These are phyloP conservation scores for Lobophora halterata DNA, from an alignment of 2,888 invertebrate species.

Conservation along the genomic window DNA sequence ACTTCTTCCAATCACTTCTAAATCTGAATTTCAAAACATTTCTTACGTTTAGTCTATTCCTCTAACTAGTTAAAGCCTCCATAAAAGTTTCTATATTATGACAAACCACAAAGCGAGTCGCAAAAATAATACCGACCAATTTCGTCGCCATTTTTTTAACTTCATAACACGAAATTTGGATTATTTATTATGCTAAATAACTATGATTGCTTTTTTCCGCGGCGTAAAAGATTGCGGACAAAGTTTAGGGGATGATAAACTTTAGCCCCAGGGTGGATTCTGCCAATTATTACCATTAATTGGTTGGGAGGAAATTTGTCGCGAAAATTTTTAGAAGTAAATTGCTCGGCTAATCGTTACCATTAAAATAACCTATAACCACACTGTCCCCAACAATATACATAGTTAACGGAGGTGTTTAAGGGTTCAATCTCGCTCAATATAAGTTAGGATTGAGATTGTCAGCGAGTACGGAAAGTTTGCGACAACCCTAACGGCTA, in stretches of 20 bases:
- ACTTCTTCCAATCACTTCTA: too few species aligned
- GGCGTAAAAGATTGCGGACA: conserved; percentile 24
- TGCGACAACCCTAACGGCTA: too few species aligned
- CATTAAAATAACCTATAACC: too few species aligned
- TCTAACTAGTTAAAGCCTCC: too few species aligned
- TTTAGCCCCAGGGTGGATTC: conserved; percentile 22
- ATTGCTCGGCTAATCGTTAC: too few species aligned
- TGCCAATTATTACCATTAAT: conserved; percentile 32
- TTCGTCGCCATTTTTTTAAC: conserved; percentile 22
- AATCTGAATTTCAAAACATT: too few species aligned
- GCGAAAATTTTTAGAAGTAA: not conserved
- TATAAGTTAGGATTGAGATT: conserved; percentile 15
- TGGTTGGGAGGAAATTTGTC: conserved; percentile 18
- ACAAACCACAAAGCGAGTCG: conserved; percentile 8
- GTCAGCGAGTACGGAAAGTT: too few species aligned
- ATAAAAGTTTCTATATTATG: conserved; percentile 14
- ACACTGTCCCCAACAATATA: too few species aligned
- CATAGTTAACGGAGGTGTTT: conserved; percentile 46
- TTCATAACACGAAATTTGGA: conserved; percentile 23
- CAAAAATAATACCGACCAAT: conserved; percentile 20
- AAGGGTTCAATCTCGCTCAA: conserved; percentile 29
- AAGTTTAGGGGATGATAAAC: conserved; percentile 28
- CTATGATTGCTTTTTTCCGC: conserved; percentile 29
- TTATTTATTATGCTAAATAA: conserved; percentile 36
- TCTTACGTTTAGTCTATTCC: too few species aligned